Evolutionary conservation across 2,888 invertebrate species (phyloP).

Genomic region (Harpalus rubripes): DNA sequence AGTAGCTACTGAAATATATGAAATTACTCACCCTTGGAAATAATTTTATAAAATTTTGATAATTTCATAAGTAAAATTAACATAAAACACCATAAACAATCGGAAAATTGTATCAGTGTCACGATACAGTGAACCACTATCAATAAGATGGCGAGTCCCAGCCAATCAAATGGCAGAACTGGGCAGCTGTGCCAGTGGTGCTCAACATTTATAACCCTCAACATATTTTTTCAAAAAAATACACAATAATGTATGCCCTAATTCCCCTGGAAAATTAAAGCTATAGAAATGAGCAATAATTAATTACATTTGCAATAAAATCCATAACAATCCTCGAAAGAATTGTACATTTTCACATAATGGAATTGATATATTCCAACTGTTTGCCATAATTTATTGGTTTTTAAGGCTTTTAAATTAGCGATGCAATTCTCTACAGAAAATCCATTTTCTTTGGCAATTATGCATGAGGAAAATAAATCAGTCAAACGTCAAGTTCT

Average conservation of each 20-base stretch:
- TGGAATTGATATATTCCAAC: slow-evolving; percentile 38
- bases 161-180: slow-evolving; percentile 63
- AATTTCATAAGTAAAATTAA: slow-evolving; percentile 65
- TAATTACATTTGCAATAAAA: slow-evolving; percentile 6
- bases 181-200: slow-evolving; percentile 40
- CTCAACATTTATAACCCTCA: slow-evolving; percentile 34
- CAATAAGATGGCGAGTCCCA: slow-evolving; percentile 66
- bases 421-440: background rate
- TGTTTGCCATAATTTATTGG: slow-evolving; percentile 43
- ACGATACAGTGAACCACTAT: slow-evolving; percentile 64
- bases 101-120: slow-evolving; percentile 59
- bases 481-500: slow-evolving; percentile 3
- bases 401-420: slow-evolving; percentile 7
- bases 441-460: background rate
- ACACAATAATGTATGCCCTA: background rate
- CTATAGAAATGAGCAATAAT: background rate
- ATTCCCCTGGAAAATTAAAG: background rate
- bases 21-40: slow-evolving; percentile 58
- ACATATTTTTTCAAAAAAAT: background rate
- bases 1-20: slow-evolving; percentile 27
- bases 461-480: background rate
- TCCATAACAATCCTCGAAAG: background rate
- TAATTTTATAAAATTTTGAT: slow-evolving; percentile 50
- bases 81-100: slow-evolving; percentile 66
- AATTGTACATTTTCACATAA: slow-evolving; percentile 38